Evolutionary conservation across 2,797 vertebrate species (phyloP).

Genomic region (Sciaenops ocellatus): DNA sequence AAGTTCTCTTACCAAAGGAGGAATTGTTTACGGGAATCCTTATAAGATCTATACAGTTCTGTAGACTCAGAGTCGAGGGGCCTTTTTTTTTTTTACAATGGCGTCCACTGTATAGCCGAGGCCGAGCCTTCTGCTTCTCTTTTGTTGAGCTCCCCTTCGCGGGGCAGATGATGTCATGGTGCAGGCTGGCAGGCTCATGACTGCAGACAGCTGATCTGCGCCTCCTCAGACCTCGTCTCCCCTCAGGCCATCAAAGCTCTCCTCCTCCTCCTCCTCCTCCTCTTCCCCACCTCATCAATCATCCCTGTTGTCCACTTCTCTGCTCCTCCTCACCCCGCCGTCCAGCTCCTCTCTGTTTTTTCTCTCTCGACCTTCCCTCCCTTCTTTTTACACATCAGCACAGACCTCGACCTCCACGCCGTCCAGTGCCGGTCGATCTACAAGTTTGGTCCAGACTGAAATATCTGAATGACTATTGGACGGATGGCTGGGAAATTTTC

Average conservation of each 20-base stretch:
- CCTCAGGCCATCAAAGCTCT: constrained; percentile 39
- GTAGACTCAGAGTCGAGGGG: constrained; percentile 6
- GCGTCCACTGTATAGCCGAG: constrained; percentile 38
- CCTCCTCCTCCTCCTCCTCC: constrained; percentile 7
- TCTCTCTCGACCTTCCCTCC: background rate
- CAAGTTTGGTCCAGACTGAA: background rate
- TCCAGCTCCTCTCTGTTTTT: constrained; percentile 21
- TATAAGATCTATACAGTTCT: constrained; percentile 16
- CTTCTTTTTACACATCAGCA: background rate
- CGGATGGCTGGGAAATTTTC: no score
- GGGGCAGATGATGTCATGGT: constrained; percentile 71
- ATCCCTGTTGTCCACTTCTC: constrained; percentile 28
- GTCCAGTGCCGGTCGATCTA: no score
- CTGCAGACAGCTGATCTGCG: constrained; percentile 74
- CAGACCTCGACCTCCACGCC: constrained; percentile 2
- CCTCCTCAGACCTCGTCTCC: constrained; percentile 58
- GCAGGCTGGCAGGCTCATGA: constrained; percentile 63
- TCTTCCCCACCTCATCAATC: constrained; percentile 54
- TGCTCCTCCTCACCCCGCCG: constrained; percentile 1
- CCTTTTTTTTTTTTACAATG: constrained; percentile 36
- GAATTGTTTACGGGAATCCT: constrained; percentile 39
- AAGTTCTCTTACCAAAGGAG: constrained; percentile 26
- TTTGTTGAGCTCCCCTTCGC: constrained; percentile 43
- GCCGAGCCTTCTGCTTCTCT: constrained; percentile 30
- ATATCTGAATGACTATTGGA: background rate